Base-by-base conservation (phyloP, 2,113 vertebrate genomes). In the Chitala chitala region DNA sequence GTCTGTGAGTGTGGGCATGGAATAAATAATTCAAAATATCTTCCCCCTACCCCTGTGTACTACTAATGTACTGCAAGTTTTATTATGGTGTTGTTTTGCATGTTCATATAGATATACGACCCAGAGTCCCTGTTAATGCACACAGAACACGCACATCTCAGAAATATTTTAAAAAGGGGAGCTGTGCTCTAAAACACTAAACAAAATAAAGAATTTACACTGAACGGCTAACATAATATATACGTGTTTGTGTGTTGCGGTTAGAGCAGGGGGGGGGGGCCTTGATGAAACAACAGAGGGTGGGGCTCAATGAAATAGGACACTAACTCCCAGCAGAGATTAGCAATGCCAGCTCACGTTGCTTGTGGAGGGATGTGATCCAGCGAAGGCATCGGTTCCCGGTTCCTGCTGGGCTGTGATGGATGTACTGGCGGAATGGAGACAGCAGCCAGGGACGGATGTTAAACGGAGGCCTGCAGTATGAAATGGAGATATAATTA, bases 401-500 rank as follows among this genome's bases (percentile, higher is more conserved):
- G 26, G 15, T n/a, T 48, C 71, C 71, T 4, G n/a, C 2, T 0
- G 56, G 71, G 51, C 22, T n/a, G 20, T 31, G 33, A 73, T 75
- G 31, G 36, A 56, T 68, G 63, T 55, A 33, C 36, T 22, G 38
- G 59, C 2, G 38, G 22, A 26, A 4, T 15, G 73, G 50, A 26
- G 36, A 31, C 61, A 15, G 24, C 26, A 26, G 7, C 17, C 8
- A 13, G 71, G 56, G 71, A 59, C 20, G 26, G 54, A 40, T 46
- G 44, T 70, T 70, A 53, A 53, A 29, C 3, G 71, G 55, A 31
- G 71, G 20, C 42, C 56, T 12, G 55, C 9, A 1, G 15, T 50
- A 73, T 73, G 17, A 73, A 64, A 73, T 73, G 72, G 29, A 63
- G 33, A 29, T 20, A 26, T 59, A 38, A 50, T 63, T 63, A 38